Conservation (phyloP, 1,140 invertebrate genomes). For the Oncopeltus fasciatus region DNA sequence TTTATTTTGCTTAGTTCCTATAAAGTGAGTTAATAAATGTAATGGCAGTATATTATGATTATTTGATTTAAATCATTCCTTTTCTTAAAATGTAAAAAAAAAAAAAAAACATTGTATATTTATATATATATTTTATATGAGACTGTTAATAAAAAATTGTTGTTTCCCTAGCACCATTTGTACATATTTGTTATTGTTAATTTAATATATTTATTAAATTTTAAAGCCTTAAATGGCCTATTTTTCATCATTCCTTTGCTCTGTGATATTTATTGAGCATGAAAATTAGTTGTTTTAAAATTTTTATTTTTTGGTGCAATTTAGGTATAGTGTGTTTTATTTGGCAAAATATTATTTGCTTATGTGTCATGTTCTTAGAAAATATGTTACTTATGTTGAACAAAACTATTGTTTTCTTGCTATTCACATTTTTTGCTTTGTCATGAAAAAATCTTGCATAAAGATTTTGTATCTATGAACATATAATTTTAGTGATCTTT, state of each 20-base stretch:
- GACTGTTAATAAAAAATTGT: background rate
- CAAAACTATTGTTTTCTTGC: background rate
- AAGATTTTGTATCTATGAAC: too few species aligned
- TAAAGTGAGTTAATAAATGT: too few species aligned
- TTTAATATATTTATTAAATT: slow-evolving; percentile 7
- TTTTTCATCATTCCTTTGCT: background rate
- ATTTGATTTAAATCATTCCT: background rate
- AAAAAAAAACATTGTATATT: too few species aligned
- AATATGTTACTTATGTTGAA: background rate
- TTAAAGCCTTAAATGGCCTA: slow-evolving; percentile 5
- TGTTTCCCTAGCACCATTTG: background rate
- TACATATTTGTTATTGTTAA: slow-evolving; percentile 4
- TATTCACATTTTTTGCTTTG: background rate
- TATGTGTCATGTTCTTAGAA: background rate
- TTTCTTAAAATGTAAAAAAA: background rate
- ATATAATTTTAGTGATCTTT: too few species aligned
- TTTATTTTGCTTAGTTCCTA: too few species aligned
- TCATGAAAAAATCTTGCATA: background rate
- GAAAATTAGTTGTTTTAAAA: background rate
- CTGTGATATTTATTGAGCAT: background rate
- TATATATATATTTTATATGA: slow-evolving; percentile 6
- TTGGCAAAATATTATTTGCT: background rate
- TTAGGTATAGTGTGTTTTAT: background rate
- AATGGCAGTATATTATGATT: too few species aligned
- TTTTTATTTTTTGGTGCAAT: background rate